Conservation (phyloP, 2,888 invertebrate genomes). For the Andrena flavipes region DNA sequence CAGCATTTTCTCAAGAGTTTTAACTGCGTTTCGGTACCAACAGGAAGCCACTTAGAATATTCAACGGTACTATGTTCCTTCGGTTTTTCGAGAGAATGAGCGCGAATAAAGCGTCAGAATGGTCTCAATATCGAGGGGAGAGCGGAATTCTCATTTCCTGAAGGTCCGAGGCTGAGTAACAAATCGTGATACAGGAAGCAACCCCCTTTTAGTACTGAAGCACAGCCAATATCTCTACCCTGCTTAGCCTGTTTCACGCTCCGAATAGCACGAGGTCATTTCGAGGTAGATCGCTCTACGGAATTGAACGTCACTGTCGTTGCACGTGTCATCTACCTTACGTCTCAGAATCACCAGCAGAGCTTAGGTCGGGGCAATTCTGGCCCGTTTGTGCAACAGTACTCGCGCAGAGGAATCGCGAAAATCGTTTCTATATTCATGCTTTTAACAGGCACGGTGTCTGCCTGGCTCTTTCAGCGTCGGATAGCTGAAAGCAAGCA, state of each 20-base stretch:
- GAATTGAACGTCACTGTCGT: slow-evolving; percentile 63
- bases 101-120: slow-evolving; percentile 28
- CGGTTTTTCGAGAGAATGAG: slow-evolving; percentile 23
- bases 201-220: slow-evolving; percentile 62
- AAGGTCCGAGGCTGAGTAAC: slow-evolving; percentile 55
- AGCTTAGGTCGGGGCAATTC: slow-evolving; percentile 5
- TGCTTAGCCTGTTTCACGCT: slow-evolving; percentile 69
- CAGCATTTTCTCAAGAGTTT: too few species aligned
- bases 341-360: slow-evolving; percentile 27
- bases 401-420: background rate
- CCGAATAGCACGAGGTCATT: slow-evolving; percentile 64
- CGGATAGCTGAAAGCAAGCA: background rate
- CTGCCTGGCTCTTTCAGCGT: background rate
- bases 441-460: background rate
- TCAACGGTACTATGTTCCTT: slow-evolving; percentile 11
- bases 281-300: slow-evolving; percentile 65
- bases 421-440: slow-evolving; percentile 5
- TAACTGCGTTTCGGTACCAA: background rate
- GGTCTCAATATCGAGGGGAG: slow-evolving; percentile 45
- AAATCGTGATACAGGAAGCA: slow-evolving; percentile 65
- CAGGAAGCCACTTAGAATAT: slow-evolving; percentile 40
- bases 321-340: slow-evolving; percentile 53
- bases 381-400: background rate
- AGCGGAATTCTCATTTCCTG: slow-evolving; percentile 61
- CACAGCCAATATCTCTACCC: slow-evolving; percentile 64